Evolutionary conservation across 2,888 invertebrate genomes (phyloP), one percentile per base, ranked within the genome.

Genomic region (Octonoba sinensis): DNA sequence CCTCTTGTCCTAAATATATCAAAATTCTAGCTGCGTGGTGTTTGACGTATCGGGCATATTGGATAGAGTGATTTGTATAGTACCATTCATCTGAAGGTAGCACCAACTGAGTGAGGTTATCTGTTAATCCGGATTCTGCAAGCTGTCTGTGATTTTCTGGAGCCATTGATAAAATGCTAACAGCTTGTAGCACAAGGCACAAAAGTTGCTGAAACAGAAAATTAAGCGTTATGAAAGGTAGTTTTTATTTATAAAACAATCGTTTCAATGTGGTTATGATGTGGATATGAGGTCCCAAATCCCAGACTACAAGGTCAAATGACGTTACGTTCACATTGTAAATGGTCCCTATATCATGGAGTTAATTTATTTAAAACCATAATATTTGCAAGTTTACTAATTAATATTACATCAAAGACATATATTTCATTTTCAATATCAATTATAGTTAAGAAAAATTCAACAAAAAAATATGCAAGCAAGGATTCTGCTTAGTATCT

Each of bases 1-100:
- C 91, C 84, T 92, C 91, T 85, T 91, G 90, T 27, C 92, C 92
- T 86, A 92, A 89, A 87, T 92, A 92, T 79, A 92, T 91, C 20
- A 92, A 89, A 18, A 92, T 90, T 69, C 92, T 86, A 3, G 92
- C 91, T 0, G 92, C 92, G 87, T 92, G 92, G 87, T 92, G 91
- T 86, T 92, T 92, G 74, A 92, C 92, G 86, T 90, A 92, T 75
- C 90, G 89, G 69, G 92, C 92, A 86, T 91, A 92, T 86, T 91
- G 90, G 64, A 92, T 92, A 85, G 91, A 91, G 87, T 92, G 92
- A 86, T 92, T 92, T 65, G 92, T 92, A 88, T 92, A 92, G 88
- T 92, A 92, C 91, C 92, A 92, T 86, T 92, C 92, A 86, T 92
- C 92, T 0, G 92, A 91, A 20, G 92, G 92, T 83, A 92, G 88